Base-by-base conservation (phyloP, 2,888 invertebrate genomes). In the Notodonta dromedarius region DNA sequence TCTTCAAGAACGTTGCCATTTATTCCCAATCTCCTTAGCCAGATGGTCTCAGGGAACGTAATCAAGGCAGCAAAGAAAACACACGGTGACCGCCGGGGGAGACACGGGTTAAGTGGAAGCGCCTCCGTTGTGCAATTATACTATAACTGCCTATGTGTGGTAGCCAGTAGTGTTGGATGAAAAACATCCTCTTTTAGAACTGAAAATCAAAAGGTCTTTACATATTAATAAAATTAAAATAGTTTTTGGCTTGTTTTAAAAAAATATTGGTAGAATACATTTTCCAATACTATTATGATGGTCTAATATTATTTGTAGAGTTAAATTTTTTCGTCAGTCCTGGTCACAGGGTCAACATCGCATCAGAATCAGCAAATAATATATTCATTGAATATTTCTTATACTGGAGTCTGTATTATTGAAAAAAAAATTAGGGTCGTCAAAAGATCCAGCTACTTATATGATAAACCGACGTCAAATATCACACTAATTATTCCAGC, bases 1-100 rank as follows among this genome's bases (percentile, higher is more conserved):
- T 7, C 35, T 35, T 35, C 35, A 1, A 35, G 5, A 46, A n/a
- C 11, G 13, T 13, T 13, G 46, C 5, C 56, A 52, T 51, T 67
- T 61, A 60, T 59, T 73, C 84, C 79, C 68, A 16, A 16, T 42
- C 53, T 82, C 86, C 78, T 70, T 63, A 55, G 63, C 66, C 79
- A 76, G 79, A 79, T 81, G 80, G 75, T 74, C 76, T 68, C 67
- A 77, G 69, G 62, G 67, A 62, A 69, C 76, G 79, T 86, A 89
- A 88, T 90, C 87, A 88, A 82, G 76, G 72, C 78, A 76, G 79
- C 84, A 80, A 79, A 82, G 86, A 81, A 77, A 86, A 83, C 81
- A 84, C 79, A 79, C 76, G 73, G 76, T 76, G 80, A 80, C 81
- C 80, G 61, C 80, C 72, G 61, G 74, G 24, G 76, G 71, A 74